phyloP scores from a whole-genome alignment of 2,888 invertebrate species.

The Athrips mouffetella region DNA sequence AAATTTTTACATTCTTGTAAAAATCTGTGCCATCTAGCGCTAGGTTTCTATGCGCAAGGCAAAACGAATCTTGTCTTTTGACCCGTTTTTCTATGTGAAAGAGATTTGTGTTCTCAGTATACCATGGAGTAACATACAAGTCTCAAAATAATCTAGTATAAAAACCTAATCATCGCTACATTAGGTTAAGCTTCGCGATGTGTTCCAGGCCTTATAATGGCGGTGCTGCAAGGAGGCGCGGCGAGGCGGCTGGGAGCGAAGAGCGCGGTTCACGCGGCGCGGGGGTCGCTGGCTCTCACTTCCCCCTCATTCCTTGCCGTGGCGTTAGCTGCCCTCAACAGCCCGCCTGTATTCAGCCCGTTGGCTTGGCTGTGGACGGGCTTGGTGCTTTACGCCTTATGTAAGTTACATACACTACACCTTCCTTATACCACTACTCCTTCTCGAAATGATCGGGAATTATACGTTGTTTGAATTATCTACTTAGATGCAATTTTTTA shows the following conservation, averaged over 20 bases:
- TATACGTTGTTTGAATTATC: too few species aligned
- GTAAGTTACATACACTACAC: constrained; percentile 86
- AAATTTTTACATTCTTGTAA: too few species aligned
- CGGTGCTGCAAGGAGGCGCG: constrained; percentile 91
- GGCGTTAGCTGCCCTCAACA: constrained; percentile 81
- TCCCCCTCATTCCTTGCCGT: constrained; percentile 92
- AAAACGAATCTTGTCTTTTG: too few species aligned
- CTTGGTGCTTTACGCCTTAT: constrained; percentile 91
- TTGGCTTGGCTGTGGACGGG: constrained; percentile 85
- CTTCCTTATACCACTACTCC: too few species aligned
- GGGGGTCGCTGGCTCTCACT: constrained; percentile 88
- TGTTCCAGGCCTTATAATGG: constrained; percentile 87
- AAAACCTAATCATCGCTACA: neutral
- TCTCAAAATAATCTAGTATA: too few species aligned
- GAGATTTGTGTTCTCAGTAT: too few species aligned
- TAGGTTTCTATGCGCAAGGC: too few species aligned
- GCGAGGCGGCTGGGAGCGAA: constrained; percentile 86
- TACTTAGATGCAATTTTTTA: too few species aligned
- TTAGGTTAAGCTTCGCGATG: neutral
- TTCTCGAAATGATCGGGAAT: too few species aligned
- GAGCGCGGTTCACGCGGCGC: constrained; percentile 84
- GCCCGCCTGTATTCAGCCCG: constrained; percentile 53
- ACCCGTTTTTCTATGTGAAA: too few species aligned
- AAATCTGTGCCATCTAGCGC: too few species aligned
- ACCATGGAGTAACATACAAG: too few species aligned